A percentile compares a stretch with the other conserved stretches of the same genome.
Conservation (phyloP, 2,888 invertebrate species). For the Dione juno region DNA sequence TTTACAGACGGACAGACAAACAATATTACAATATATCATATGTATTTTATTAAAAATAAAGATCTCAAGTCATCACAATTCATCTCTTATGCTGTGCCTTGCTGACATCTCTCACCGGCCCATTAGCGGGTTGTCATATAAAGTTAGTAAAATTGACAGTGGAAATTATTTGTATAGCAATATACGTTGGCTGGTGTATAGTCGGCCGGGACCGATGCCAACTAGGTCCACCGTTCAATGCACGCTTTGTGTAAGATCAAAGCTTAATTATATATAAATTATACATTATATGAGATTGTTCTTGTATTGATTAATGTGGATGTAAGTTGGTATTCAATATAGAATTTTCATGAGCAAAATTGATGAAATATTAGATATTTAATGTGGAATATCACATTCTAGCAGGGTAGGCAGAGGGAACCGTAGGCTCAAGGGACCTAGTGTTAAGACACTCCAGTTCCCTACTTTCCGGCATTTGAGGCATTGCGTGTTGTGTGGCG, state of each 20-base stretch:
- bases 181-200: neutral
- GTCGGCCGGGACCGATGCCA: slow-evolving; percentile 14
- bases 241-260: slow-evolving; percentile 20
- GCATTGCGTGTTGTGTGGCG: too few species aligned
- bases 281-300: neutral
- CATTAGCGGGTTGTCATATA: slow-evolving; percentile 25
- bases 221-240: slow-evolving; percentile 9
- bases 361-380: too few species aligned
- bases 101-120: slow-evolving; percentile 17
- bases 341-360: too few species aligned
- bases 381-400: too few species aligned
- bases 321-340: neutral
- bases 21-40: too few species aligned
- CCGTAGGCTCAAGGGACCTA: too few species aligned
- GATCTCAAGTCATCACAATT: neutral
- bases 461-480: too few species aligned
- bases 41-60: too few species aligned
- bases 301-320: neutral
- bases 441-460: too few species aligned
- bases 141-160: slow-evolving; percentile 22
- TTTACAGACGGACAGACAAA: too few species aligned
- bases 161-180: slow-evolving; percentile 18
- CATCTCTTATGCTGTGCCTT: neutral
- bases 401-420: too few species aligned
- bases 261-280: slow-evolving; percentile 22